Percentiles rank a stretch among this genome's conserved stretches.
Evolutionary conservation across 2,797 vertebrate species (phyloP).

Genomic region (Oreochromis mossambicus): DNA sequence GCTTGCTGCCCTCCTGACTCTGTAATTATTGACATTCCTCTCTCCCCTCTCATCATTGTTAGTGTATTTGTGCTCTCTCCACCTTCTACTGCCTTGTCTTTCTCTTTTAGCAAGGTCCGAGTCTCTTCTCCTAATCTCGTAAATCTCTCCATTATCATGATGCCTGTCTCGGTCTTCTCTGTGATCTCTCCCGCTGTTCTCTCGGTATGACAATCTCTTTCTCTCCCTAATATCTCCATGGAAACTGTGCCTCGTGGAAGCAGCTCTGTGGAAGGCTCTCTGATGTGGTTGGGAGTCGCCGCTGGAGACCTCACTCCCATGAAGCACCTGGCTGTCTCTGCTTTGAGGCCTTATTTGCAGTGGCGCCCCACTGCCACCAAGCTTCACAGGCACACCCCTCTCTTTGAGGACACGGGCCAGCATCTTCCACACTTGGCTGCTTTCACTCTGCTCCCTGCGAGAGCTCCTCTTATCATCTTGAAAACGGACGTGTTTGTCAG

Average conservation of each 20-base stretch:
- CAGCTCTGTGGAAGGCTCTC: slow-evolving; percentile 61
- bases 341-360: slow-evolving; percentile 53
- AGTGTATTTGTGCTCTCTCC: background rate
- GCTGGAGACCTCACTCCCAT: slow-evolving; percentile 53
- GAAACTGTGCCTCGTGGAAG: slow-evolving; percentile 69
- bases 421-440: slow-evolving; percentile 55
- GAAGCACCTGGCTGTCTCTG: slow-evolving; percentile 54
- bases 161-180: slow-evolving; percentile 32
- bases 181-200: slow-evolving; percentile 47
- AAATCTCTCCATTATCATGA: slow-evolving; percentile 11
- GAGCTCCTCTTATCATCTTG: slow-evolving; percentile 40
- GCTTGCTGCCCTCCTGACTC: slow-evolving; percentile 45
- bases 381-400: slow-evolving; percentile 58
- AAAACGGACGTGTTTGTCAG: slow-evolving; percentile 73
- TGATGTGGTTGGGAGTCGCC: slow-evolving; percentile 57
- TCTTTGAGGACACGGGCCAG: slow-evolving; percentile 61
- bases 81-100: slow-evolving; percentile 19
- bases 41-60: background rate
- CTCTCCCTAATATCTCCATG: slow-evolving; percentile 64
- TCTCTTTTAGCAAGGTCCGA: slow-evolving; percentile 3
- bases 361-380: slow-evolving; percentile 40
- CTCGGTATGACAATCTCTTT: slow-evolving; percentile 34
- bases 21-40: background rate
- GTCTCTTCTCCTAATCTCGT: slow-evolving; percentile 35
- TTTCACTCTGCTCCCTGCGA: slow-evolving; percentile 1